A percentile compares a stretch with the other conserved stretches of the same genome.
Evolutionary conservation across 2,113 vertebrate genomes (phyloP).

Genomic region (Bambusicola thoracicus): DNA sequence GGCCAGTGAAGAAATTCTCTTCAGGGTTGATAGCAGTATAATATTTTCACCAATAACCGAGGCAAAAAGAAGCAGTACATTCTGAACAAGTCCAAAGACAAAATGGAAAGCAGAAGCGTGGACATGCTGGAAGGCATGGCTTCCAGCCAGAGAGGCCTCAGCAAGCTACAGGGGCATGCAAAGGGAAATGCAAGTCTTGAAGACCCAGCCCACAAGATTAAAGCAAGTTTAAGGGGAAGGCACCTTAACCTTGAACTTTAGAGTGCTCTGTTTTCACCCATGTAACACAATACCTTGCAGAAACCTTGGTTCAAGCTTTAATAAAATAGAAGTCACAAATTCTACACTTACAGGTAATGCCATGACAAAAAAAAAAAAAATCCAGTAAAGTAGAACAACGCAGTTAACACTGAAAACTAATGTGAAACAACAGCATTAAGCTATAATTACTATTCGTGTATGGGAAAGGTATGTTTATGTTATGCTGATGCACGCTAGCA

Average conservation of each 20-base stretch:
- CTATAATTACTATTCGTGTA: background rate
- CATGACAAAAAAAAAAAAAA: background rate
- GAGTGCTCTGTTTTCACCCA: background rate
- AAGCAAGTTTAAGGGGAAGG: background rate
- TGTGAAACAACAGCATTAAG: background rate
- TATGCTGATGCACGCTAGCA: background rate
- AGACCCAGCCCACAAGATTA: background rate
- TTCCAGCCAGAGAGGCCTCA: background rate
- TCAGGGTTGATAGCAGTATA: background rate
- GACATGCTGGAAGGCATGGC: background rate
- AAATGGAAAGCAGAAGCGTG: accelerated
- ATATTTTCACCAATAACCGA: background rate
- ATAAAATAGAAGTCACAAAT: background rate
- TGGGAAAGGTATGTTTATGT: background rate
- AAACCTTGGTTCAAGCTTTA: background rate
- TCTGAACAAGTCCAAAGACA: accelerated
- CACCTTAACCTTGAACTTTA: background rate
- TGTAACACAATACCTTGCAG: background rate
- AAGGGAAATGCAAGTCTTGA: background rate
- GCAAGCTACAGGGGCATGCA: background rate
- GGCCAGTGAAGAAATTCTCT: accelerated
- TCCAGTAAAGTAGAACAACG: background rate
- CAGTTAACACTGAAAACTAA: background rate
- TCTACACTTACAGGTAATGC: background rate
- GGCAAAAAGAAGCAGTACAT: background rate